Conservation (phyloP, 2,797 vertebrate genomes). For the Paedocypris micromegethes region DNA sequence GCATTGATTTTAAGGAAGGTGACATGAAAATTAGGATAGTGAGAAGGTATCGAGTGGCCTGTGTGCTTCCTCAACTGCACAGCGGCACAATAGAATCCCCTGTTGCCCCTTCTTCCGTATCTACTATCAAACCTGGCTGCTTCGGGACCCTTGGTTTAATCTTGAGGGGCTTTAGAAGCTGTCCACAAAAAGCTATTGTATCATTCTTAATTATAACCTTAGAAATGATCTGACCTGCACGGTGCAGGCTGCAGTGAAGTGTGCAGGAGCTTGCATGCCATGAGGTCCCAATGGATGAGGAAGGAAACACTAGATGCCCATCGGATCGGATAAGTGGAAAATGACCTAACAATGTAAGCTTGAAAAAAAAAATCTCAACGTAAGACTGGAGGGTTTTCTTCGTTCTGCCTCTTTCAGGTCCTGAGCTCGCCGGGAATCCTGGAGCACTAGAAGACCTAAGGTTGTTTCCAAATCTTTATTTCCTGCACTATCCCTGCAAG, state of each 20-base stretch:
- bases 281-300: constrained; percentile 63
- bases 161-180: constrained; percentile 56
- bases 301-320: constrained; percentile 67
- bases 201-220: constrained; percentile 68
- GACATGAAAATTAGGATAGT: constrained; percentile 37
- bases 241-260: constrained; percentile 66
- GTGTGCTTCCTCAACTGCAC: constrained; percentile 53
- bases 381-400: constrained; percentile 56
- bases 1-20: constrained; percentile 32
- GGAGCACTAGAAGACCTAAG: constrained; percentile 38
- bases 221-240: constrained; percentile 53
- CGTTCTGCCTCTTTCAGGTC: constrained; percentile 46
- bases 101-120: constrained; percentile 61
- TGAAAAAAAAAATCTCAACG: constrained; percentile 40
- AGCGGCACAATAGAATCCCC: constrained; percentile 61
- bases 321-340: constrained; percentile 59
- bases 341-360: constrained; percentile 58
- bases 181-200: constrained; percentile 73
- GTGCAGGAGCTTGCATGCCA: constrained; percentile 57
- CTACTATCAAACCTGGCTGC: constrained; percentile 59
- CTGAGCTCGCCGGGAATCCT: constrained; percentile 48
- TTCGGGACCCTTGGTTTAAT: constrained; percentile 62
- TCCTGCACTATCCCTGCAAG: constrained; percentile 44
- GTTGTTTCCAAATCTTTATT: constrained; percentile 29
- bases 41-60: constrained; percentile 52